Evolutionary conservation across 2,797 vertebrate species (phyloP), one percentile per base, ranked within the genome.

Genomic region (Rhadinocentrus ornatus): DNA sequence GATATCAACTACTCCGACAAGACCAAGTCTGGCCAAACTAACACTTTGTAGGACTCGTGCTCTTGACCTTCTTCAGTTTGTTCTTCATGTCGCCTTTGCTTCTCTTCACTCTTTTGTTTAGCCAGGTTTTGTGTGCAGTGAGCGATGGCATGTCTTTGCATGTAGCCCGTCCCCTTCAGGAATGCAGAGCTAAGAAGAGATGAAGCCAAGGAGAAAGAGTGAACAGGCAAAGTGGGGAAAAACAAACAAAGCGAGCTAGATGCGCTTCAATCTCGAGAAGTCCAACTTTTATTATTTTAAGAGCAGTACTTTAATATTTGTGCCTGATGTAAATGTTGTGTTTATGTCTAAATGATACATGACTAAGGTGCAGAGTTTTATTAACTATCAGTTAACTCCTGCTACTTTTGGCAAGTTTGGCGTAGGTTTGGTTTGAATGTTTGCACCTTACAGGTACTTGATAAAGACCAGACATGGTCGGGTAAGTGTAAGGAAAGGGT

Each of bases 101-200:
- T 16, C 62, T 57, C 29, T 22, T 20, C n/a, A 29, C 29, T 60
- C 46, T 73, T 84, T 86, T 91, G 84, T 90, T 79, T 55, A 58
- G 78, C 64, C 66, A 46, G 71, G 35, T 62, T 71, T 68, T 84
- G 72, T 87, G 80, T 62, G 68, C 69, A 74, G 67, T 75, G 73
- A 71, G 71, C 27, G 1, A 3, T 78, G 82, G 66, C 92, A 82
- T 83, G 92, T 93, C 86, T 83, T 70, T 83, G 78, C 92, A 82
- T 82, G 92, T 69, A 86, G 87, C 85, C 86, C 78, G 89, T 87
- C 85, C 86, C 88, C 74, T 63, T 18, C 83, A 89, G 88, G 92
- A 91, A 92, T 93, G 92, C 83, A 82, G 82, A 61, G 77, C 64
- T 70, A 76, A 66, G 66, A 10, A 76, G 64, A 74, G 63, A 71